These are phyloP conservation scores for Fukomys damarensis DNA, from an alignment of 2,113 vertebrate species.

Conservation along the genomic window DNA sequence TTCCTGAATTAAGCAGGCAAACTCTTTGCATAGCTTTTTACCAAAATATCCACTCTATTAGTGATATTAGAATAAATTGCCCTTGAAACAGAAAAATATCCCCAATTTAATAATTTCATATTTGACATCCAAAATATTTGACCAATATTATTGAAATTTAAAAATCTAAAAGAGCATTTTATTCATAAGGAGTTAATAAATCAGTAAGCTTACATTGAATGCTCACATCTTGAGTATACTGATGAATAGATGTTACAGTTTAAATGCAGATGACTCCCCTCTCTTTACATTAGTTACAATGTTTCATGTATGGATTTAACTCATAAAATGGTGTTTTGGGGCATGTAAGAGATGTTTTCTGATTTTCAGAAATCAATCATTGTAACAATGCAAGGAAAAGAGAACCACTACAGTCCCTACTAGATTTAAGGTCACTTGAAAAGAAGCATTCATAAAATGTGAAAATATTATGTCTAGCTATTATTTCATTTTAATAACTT, in stretches of 20 bases:
- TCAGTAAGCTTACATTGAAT: neutral
- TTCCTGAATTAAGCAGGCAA: neutral
- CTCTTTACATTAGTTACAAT: neutral
- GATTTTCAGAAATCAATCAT: neutral
- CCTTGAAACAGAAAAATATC: constrained; percentile 28
- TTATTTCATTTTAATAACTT: constrained; percentile 23
- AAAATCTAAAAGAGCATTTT: neutral
- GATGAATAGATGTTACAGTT: neutral
- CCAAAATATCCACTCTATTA: neutral
- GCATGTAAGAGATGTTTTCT: neutral
- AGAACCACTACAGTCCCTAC: neutral
- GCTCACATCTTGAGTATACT: neutral
- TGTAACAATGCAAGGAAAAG: neutral
- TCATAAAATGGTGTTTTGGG: neutral
- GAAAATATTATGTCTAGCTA: neutral
- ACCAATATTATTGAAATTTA: neutral
- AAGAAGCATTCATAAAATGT: constrained; percentile 35
- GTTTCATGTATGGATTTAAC: neutral
- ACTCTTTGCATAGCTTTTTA: neutral
- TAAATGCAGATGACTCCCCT: neutral
- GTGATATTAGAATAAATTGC: neutral
- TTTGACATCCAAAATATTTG: neutral
- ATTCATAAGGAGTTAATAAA: neutral
- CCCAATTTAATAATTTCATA: neutral
- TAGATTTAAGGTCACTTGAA: neutral